Conservation (phyloP, 1,140 invertebrate genomes). For the Thaumetopoea pityocampa region DNA sequence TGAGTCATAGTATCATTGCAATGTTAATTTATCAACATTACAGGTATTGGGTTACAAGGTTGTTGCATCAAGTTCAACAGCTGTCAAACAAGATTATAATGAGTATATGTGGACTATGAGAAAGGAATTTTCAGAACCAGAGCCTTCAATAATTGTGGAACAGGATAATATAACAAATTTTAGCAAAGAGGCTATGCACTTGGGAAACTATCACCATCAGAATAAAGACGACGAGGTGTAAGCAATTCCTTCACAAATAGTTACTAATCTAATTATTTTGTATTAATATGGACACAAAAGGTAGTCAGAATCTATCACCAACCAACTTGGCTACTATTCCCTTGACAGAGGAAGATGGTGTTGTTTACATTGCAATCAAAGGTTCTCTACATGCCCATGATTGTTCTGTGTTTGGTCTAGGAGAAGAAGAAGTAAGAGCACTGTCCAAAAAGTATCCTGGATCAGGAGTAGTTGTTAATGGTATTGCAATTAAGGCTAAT, state of each 20-base stretch:
- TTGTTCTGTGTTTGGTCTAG: constrained; percentile 84
- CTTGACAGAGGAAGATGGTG: constrained; percentile 66
- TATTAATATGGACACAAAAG: constrained; percentile 61
- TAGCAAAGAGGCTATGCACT: constrained; percentile 75
- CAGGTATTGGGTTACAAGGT: constrained; percentile 90
- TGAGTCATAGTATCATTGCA: constrained; percentile 17
- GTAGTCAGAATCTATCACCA: constrained; percentile 44
- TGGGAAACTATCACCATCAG: constrained; percentile 52
- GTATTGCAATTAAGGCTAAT: constrained; percentile 80
- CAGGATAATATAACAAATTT: constrained; percentile 79
- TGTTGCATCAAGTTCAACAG: constrained; percentile 88
- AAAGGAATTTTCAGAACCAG: constrained; percentile 89
- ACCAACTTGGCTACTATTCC: constrained; percentile 46
- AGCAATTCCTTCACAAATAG: constrained; percentile 23
- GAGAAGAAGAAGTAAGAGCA: constrained; percentile 80
- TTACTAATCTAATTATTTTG: constrained; percentile 4
- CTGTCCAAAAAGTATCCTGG: constrained; percentile 81
- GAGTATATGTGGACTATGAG: constrained; percentile 95
- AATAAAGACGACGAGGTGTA: constrained; percentile 71
- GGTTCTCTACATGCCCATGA: constrained; percentile 84
- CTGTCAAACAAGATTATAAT: constrained; percentile 90
- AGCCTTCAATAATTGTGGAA: constrained; percentile 79
- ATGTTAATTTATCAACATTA: constrained; percentile 27
- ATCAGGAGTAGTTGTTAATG: constrained; percentile 80
- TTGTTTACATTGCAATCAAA: constrained; percentile 85